Evolutionary conservation across 2,797 vertebrate species (phyloP).

Genomic region (Dryobates pubescens): DNA sequence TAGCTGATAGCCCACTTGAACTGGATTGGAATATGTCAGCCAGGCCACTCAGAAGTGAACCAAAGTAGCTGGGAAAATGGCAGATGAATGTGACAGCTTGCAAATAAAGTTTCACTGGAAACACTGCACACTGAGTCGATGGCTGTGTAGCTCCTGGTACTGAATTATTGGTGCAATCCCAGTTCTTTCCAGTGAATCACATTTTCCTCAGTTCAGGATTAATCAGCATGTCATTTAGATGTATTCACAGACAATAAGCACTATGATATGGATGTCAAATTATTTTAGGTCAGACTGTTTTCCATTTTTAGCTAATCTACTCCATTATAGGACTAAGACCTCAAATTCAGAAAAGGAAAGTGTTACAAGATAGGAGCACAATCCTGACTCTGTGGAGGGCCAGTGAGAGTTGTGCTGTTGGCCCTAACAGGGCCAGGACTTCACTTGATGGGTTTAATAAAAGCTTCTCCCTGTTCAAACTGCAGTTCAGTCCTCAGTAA

Average conservation of each 20-base stretch:
- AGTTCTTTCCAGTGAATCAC: constrained; percentile 56
- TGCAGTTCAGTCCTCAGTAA: not conserved
- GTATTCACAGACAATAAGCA: constrained; percentile 60
- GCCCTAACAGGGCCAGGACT: not conserved
- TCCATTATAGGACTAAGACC: constrained; percentile 27
- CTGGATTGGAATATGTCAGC: not conserved
- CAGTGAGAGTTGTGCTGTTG: not conserved
- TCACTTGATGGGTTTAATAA: constrained; percentile 25
- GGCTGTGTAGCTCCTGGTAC: constrained; percentile 35
- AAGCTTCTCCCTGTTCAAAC: not conserved
- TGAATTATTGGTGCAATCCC: constrained; percentile 58
- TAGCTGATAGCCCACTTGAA: not conserved
- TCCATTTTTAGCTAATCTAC: constrained; percentile 60
- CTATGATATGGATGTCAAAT: constrained; percentile 60
- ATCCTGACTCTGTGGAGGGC: not conserved
- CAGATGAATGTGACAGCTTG: constrained; percentile 65
- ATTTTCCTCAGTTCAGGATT: constrained; percentile 61
- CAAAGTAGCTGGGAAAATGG: constrained; percentile 3
- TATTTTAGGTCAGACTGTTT: constrained; percentile 62
- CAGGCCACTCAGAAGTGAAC: constrained; percentile 1
- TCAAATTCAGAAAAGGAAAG: constrained; percentile 30
- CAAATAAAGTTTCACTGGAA: constrained; percentile 59
- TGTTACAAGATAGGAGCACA: not conserved
- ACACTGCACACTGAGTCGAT: not conserved
- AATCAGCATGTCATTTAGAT: constrained; percentile 62